A percentile compares a stretch with the other conserved stretches of the same genome.
Conservation (phyloP, 2,888 invertebrate species). For the Deilephila elpenor region DNA sequence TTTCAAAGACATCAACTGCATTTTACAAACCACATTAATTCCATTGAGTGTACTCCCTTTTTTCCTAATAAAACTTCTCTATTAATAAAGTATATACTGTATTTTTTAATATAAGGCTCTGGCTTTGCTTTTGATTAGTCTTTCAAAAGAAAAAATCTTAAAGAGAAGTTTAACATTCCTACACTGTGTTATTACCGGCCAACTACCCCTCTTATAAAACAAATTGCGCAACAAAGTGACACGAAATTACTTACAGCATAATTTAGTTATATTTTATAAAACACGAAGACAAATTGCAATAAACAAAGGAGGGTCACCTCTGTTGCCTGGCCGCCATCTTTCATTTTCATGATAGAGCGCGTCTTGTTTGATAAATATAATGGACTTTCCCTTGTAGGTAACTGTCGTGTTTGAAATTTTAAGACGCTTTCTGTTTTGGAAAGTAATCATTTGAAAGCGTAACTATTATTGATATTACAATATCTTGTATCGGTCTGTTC, state of each 20-base stretch:
- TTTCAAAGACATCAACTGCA: too few relatives aligned
- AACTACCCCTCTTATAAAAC: neutral
- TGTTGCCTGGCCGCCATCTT: slow-evolving; percentile 40
- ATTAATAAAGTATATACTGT: neutral
- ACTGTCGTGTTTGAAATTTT: slow-evolving; percentile 40
- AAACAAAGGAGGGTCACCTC: slow-evolving; percentile 20
- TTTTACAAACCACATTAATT: too few relatives aligned
- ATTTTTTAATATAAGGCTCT: too few relatives aligned
- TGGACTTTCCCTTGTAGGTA: slow-evolving; percentile 40
- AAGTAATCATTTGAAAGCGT: neutral
- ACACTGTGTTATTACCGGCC: neutral
- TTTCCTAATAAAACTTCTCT: too few relatives aligned
- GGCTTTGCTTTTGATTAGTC: neutral
- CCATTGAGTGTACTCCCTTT: too few relatives aligned
- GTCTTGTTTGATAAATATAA: slow-evolving; percentile 49
- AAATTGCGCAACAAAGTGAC: neutral
- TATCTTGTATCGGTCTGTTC: neutral
- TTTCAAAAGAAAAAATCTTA: neutral
- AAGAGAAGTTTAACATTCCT: neutral
- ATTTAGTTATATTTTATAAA: slow-evolving; percentile 21
- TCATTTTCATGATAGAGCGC: slow-evolving; percentile 41
- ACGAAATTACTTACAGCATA: slow-evolving; percentile 1
- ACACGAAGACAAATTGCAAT: slow-evolving; percentile 21
- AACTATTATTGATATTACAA: too few relatives aligned
- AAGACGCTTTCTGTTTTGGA: slow-evolving; percentile 3